Conservation (phyloP, 2,888 invertebrate genomes). For the Morpho helenor region DNA sequence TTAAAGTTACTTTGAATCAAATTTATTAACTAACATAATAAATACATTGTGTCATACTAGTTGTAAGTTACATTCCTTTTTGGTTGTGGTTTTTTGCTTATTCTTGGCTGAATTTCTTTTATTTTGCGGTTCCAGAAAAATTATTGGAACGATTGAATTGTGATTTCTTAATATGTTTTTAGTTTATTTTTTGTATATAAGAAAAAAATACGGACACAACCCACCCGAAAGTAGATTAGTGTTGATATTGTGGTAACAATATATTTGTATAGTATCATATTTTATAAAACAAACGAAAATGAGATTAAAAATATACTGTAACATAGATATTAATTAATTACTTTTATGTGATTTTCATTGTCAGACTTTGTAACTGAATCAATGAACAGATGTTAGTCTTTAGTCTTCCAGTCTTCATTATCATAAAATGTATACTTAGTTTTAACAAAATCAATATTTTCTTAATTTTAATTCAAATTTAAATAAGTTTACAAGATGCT, state of each 20-base stretch:
- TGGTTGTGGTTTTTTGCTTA: conserved; percentile 31
- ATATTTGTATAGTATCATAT: conserved; percentile 25
- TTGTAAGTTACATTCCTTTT: conserved; percentile 10
- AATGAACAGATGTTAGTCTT: conserved; percentile 24
- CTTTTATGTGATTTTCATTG: conserved; percentile 1
- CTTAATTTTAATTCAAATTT: neutral
- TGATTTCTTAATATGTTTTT: conserved; percentile 26
- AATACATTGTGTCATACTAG: conserved; percentile 17
- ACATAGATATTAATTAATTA: neutral
- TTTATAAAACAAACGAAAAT: conserved; percentile 13
- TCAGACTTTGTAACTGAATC: too few species aligned
- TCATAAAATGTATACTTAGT: neutral
- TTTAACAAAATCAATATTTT: neutral
- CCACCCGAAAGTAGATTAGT: conserved; percentile 67
- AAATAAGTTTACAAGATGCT: neutral
- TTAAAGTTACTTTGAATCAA: too few species aligned
- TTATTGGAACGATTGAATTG: conserved; percentile 19
- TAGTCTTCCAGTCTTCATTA: conserved; percentile 21
- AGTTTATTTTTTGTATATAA: conserved; percentile 46
- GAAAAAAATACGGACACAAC: conserved; percentile 67
- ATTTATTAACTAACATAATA: neutral
- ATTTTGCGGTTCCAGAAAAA: conserved; percentile 17
- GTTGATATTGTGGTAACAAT: conserved; percentile 18
- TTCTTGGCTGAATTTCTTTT: conserved; percentile 11
- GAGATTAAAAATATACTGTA: conserved; percentile 7